These are phyloP conservation scores for Dioctria linearis DNA, from an alignment of 2,888 invertebrate genomes.

Conservation along the genomic window DNA sequence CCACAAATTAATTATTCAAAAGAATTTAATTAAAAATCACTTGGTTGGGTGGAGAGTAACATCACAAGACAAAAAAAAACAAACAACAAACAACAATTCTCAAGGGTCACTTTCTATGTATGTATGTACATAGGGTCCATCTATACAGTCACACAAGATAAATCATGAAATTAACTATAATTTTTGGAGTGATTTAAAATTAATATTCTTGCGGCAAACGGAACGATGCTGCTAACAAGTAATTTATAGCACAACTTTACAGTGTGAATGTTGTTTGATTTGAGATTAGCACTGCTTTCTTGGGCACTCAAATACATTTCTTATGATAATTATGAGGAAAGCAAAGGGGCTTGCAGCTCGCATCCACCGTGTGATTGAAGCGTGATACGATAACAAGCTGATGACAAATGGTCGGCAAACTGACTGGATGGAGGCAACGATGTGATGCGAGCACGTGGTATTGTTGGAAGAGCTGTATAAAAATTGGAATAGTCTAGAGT, in stretches of 20 bases:
- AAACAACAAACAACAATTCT: no score
- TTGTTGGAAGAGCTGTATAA: no score
- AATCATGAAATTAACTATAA: neutral
- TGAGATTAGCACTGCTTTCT: constrained; percentile 11
- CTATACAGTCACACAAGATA: neutral
- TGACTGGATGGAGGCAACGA: neutral
- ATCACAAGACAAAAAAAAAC: no score
- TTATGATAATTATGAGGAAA: constrained; percentile 24
- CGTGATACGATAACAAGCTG: constrained; percentile 33
- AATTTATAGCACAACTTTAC: neutral
- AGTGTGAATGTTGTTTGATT: constrained; percentile 13
- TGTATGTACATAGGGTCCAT: no score
- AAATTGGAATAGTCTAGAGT: no score
- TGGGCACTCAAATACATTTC: neutral
- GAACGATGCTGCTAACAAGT: constrained; percentile 1
- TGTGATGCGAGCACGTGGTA: neutral
- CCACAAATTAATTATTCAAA: no score
- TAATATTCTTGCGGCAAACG: no score
- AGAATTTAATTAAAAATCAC: no score
- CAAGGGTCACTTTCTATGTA: no score
- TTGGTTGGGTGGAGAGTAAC: no score
- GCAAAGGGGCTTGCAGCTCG: constrained; percentile 2
- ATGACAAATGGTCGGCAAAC: neutral
- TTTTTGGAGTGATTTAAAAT: neutral
- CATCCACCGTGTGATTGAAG: constrained; percentile 35